Conservation (phyloP, 1,140 invertebrate species). For the Ceratina calcarata region DNA sequence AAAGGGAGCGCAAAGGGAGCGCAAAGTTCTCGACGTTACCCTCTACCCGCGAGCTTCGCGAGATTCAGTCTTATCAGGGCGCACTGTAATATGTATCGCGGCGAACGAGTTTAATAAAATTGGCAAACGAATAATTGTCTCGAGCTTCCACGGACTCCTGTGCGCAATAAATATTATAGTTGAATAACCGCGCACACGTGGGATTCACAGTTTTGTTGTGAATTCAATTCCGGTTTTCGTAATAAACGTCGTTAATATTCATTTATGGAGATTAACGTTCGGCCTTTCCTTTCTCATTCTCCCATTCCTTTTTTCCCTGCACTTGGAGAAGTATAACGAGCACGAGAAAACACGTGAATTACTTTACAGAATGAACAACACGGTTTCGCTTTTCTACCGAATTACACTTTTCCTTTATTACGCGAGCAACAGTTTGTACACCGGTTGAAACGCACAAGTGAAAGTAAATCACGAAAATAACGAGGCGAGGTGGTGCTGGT, state of each 20-base stretch:
- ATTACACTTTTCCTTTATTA: background rate
- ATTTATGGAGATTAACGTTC: slow-evolving; percentile 2
- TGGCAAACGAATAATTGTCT: no score
- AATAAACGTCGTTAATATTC: slow-evolving; percentile 20
- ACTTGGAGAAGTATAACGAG: background rate
- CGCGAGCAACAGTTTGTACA: slow-evolving; percentile 13
- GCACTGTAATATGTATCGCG: no score
- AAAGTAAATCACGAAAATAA: background rate
- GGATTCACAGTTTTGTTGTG: background rate
- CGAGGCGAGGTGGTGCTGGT: no score
- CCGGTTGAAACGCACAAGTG: background rate
- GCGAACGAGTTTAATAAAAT: no score
- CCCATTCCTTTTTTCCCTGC: background rate
- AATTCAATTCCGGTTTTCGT: background rate
- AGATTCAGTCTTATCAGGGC: no score
- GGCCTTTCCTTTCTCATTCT: background rate
- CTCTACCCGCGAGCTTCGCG: no score
- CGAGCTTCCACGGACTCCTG: background rate
- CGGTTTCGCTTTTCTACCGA: background rate
- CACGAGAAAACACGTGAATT: background rate
- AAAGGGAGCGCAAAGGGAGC: no score
- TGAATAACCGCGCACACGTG: background rate
- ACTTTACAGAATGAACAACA: background rate
- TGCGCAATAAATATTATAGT: background rate
- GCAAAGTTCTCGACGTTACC: no score